These are phyloP conservation scores for Atrichornis clamosus DNA, from an alignment of 2,113 vertebrate genomes.

Conservation along the genomic window DNA sequence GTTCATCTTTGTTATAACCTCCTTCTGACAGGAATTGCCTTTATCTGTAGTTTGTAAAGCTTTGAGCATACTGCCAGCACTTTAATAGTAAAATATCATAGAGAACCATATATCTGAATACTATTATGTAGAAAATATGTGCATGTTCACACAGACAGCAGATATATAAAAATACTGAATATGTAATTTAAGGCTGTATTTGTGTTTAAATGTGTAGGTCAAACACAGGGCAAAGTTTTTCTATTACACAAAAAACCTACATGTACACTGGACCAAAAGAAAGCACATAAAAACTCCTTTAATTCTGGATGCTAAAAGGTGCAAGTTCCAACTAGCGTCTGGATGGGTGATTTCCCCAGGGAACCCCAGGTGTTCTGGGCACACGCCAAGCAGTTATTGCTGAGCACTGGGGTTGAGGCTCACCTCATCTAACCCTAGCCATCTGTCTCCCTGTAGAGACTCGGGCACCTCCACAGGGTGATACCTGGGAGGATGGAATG, in stretches of 20 bases:
- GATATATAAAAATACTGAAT: slow-evolving; percentile 49
- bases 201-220: slow-evolving; percentile 40
- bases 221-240: slow-evolving; percentile 54
- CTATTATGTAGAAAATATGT: slow-evolving; percentile 54
- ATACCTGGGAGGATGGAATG: slow-evolving; percentile 44
- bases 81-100: slow-evolving; percentile 53
- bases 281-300: slow-evolving; percentile 11
- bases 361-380: slow-evolving; percentile 63
- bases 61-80: slow-evolving; percentile 53
- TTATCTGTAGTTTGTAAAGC: slow-evolving; percentile 52
- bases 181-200: slow-evolving; percentile 28
- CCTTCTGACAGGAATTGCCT: slow-evolving; percentile 47
- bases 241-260: background rate
- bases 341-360: slow-evolving; percentile 61
- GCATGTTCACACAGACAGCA: slow-evolving; percentile 54
- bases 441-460: slow-evolving; percentile 52
- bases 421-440: slow-evolving; percentile 56
- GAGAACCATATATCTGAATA: slow-evolving; percentile 46
- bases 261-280: background rate
- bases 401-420: slow-evolving; percentile 32
- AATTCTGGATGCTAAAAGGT: slow-evolving; percentile 46
- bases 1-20: slow-evolving; percentile 23
- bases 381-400: slow-evolving; percentile 22
- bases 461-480: slow-evolving; percentile 6
- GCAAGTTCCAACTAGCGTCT: slow-evolving; percentile 24